These are phyloP conservation scores for Allygus modestus DNA, from an alignment of 2,888 invertebrate species.

Conservation along the genomic window DNA sequence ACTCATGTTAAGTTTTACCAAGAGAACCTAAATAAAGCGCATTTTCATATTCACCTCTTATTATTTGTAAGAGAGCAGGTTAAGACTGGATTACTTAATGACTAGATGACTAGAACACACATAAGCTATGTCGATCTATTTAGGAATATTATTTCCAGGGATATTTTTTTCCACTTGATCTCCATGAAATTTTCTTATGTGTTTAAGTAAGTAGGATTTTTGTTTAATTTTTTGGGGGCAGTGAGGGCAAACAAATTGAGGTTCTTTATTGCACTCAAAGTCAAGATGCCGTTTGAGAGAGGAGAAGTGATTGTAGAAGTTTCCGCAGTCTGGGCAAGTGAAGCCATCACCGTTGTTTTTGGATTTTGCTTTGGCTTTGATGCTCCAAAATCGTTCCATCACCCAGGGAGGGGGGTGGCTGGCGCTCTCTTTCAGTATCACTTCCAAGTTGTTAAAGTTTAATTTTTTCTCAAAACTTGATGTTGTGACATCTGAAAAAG, in stretches of 20 bases:
- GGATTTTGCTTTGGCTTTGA: slow-evolving; percentile 3
- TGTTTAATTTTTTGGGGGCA: slow-evolving; percentile 62
- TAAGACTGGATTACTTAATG: background rate
- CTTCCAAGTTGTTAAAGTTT: slow-evolving; percentile 16
- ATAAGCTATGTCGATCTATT: background rate
- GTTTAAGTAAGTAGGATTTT: slow-evolving; percentile 60
- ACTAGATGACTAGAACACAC: slow-evolving; percentile 21
- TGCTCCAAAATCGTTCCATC: slow-evolving; percentile 21
- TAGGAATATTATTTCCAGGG: background rate
- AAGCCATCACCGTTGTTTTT: background rate
- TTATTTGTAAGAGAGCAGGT: background rate
- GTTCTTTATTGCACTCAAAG: slow-evolving; percentile 62
- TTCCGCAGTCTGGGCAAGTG: slow-evolving; percentile 59
- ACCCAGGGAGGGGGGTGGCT: slow-evolving; percentile 25
- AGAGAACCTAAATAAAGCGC: background rate
- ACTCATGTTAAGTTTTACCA: background rate
- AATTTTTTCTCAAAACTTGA: background rate
- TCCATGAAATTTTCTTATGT: slow-evolving; percentile 57
- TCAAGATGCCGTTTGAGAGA: slow-evolving; percentile 58
- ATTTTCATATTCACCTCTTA: no score
- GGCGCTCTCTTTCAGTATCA: background rate
- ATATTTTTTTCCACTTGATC: background rate
- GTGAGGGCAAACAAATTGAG: slow-evolving; percentile 59
- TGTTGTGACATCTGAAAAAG: background rate
- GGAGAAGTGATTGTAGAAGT: slow-evolving; percentile 56